Evolutionary conservation across 1,140 invertebrate genomes (phyloP), one percentile per base, ranked within the genome.

Genomic region (Polyergus mexicanus): DNA sequence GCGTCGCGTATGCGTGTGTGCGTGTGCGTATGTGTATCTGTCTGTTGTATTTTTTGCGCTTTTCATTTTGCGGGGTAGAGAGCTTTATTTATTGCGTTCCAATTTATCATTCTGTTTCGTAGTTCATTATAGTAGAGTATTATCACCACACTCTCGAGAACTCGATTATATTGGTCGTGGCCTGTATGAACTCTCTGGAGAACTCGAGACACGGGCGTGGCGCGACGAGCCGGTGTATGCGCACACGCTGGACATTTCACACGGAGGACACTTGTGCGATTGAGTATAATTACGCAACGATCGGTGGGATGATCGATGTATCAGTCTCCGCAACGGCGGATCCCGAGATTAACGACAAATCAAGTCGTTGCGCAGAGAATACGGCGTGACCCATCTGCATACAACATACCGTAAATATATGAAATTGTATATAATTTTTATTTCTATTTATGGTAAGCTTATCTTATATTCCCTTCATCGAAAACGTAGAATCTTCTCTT

Each of bases 1-100:
- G 69, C 85, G 69, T 51, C 58, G 41, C 63, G 66, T 41, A 56
- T 74, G 77, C 44, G 78, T 84, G 56, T 86, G 68, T 72, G 80
- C 62, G 75, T 86, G 86, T 84, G 84, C 86, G 71, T 90, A 72
- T 84, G 84, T 90, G 72, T 92, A 84, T 88, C 75, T 91, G 90
- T 92, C 62, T 92, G 89, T 83, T 88, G 78, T 90, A 93, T 92
- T 94, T 88, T 94, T 92, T 94, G 92, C 93, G 93, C 92, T 93
- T 95, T 95, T 95, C 84, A 88, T 94, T 51, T 94, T 95, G 96
- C 96, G 95, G 96, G 96, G 96, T 96, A 96, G 96, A 96, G 96
- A 96, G 96, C 96, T 95, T 96, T 95, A 95, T 95, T 95, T 93
- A 95, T 94, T 94, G 92, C 92, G 91, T 95, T 92, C 92, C 92